Conservation (phyloP, 2,888 invertebrate genomes). For the Elysia crispata region DNA sequence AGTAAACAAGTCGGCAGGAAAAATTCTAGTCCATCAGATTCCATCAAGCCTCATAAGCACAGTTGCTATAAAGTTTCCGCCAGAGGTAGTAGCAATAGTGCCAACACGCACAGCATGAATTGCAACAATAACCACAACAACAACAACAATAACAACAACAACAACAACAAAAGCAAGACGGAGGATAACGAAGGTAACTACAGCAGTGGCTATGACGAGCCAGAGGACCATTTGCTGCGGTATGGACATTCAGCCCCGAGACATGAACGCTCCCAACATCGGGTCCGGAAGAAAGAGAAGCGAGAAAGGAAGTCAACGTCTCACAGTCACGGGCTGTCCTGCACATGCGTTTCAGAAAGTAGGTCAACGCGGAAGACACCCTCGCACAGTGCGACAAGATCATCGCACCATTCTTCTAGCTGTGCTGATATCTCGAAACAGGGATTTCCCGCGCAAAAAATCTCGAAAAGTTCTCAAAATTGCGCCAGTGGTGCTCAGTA, state of each 20-base stretch:
- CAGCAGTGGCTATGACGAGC: slow-evolving; percentile 42
- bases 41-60: too few species aligned
- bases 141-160: background rate
- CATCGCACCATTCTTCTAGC: too few species aligned
- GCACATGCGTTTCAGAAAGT: background rate
- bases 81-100: background rate
- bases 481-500: too few species aligned
- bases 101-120: background rate
- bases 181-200: slow-evolving; percentile 2
- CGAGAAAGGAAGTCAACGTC: slow-evolving; percentile 14
- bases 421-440: too few species aligned
- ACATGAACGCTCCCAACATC: background rate
- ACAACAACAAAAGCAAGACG: slow-evolving; percentile 10
- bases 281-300: slow-evolving; percentile 28
- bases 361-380: too few species aligned
- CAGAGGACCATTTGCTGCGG: background rate
- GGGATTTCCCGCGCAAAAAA: too few species aligned
- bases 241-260: background rate
- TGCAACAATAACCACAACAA: slow-evolving; percentile 1
- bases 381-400: too few species aligned
- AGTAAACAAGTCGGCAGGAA: too few species aligned
- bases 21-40: too few species aligned
- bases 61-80: background rate
- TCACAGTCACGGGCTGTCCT: background rate
- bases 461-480: too few species aligned